Evolutionary conservation across 2,113 vertebrate genomes (phyloP), one percentile per base, ranked within the genome.

Genomic region (Burhinus bistriatus): DNA sequence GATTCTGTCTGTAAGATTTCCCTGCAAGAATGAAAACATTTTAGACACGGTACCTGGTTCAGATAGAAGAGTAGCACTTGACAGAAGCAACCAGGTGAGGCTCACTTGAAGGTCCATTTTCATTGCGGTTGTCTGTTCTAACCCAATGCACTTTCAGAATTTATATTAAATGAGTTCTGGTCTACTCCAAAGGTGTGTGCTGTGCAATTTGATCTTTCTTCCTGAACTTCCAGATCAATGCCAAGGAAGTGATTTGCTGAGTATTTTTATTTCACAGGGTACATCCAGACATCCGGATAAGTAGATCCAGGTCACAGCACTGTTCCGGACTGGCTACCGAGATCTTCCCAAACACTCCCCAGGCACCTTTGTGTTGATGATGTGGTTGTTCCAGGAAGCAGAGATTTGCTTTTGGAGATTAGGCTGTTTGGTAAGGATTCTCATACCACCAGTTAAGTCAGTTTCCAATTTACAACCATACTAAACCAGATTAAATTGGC

Each of bases 371-470:
- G 68, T 55, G 30, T 9, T 69, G 68, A 5, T 89, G 91, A 36
- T 52, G 65, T 40, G 79, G n/a, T 64, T 93, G 85, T 96, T 97
- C 94, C 97, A 97, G 97, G 97, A 97, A 96, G 73, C 70, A 52
- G 19, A 8, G 72, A 44, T 93, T 94, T 89, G 36, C 44, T 78
- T 95, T 65, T 66, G 54, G 86, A 87, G 64, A 47, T 92, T 79
- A 95, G 73, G 73, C 65, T 95, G 69, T 92, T 95, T 89, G 73
- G 65, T 72, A 34, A 96, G n/a, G 83, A 82, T 78, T 94, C 57
- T 75, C 34, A 12, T 65, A 49, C 10, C 40, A 36, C 15, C 47
- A 40, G 20, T 59, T 49, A 57, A 49, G 40, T 69, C 0, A 2
- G 5, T 87, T 96, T 87, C 73, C 58, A 86, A 30, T 4, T 44